Conservation (phyloP, 2,113 vertebrate species). For the Chrysemys picta region DNA sequence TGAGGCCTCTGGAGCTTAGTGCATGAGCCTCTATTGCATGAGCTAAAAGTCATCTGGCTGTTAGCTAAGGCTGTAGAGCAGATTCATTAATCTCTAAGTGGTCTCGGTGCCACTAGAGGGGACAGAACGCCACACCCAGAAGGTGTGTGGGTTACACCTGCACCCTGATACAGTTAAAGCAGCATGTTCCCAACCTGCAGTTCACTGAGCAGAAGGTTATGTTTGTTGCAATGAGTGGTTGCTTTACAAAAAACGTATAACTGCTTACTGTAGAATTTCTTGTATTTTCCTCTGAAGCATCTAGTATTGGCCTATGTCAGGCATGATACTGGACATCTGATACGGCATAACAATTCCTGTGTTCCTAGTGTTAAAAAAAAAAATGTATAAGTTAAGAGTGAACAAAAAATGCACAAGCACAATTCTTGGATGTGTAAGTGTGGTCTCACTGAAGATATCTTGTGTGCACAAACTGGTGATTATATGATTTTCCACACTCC, state of each 20-base stretch:
- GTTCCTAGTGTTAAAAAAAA: neutral
- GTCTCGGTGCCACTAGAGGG: too few species aligned
- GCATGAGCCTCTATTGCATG: too few species aligned
- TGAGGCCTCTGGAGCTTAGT: too few species aligned
- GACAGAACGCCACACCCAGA: too few species aligned
- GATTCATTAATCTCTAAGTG: too few species aligned
- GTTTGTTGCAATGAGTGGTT: neutral
- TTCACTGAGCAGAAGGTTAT: neutral
- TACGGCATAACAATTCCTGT: too few species aligned
- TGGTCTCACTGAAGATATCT: neutral
- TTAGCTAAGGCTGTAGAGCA: too few species aligned
- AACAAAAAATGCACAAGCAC: neutral
- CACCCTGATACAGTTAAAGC: neutral
- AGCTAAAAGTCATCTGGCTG: too few species aligned
- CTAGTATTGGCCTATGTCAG: neutral
- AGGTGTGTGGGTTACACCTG: too few species aligned
- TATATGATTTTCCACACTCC: neutral
- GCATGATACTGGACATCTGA: neutral
- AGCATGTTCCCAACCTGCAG: neutral
- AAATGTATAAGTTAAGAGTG: neutral
- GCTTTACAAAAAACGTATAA: neutral
- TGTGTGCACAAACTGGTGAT: neutral
- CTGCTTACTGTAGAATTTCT: accelerated
- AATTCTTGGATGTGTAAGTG: neutral
- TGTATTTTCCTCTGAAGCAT: neutral